Evolutionary conservation across 2,113 vertebrate species (phyloP).

Genomic region (Geococcyx californianus): DNA sequence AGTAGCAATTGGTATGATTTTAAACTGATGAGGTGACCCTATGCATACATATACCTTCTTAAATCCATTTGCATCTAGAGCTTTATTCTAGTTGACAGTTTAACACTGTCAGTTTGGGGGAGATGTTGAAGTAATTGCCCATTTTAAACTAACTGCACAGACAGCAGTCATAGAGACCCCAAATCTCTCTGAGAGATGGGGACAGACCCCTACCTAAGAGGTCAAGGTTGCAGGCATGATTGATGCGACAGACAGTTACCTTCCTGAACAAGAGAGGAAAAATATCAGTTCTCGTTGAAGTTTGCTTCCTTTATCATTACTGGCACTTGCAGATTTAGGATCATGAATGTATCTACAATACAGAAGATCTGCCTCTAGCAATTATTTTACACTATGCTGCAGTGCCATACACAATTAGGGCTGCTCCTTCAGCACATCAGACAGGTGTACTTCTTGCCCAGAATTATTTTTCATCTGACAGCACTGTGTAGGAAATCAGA

Average conservation of each 20-base stretch:
- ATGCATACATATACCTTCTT: rapidly evolving
- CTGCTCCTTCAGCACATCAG: background rate
- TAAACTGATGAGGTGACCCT: background rate
- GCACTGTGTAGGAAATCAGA: background rate
- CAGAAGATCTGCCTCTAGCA: slow-evolving; percentile 1
- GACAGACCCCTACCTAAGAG: background rate
- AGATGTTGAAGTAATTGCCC: background rate
- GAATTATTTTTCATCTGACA: slow-evolving; percentile 11
- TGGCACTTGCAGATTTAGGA: slow-evolving; percentile 12
- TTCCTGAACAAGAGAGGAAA: background rate
- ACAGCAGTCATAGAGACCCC: background rate
- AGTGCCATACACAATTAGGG: background rate
- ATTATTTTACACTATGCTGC: background rate
- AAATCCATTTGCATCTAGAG: background rate
- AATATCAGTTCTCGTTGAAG: background rate
- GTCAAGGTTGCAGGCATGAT: background rate
- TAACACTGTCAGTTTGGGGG: background rate
- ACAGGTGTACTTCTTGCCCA: background rate
- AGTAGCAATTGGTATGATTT: background rate
- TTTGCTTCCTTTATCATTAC: background rate
- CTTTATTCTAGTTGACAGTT: background rate
- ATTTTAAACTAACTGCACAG: background rate
- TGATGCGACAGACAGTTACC: background rate
- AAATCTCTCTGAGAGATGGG: background rate
- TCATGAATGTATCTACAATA: background rate